phyloP scores from a whole-genome alignment of 1,140 invertebrate species.

The Paraescarpia echinospica region DNA sequence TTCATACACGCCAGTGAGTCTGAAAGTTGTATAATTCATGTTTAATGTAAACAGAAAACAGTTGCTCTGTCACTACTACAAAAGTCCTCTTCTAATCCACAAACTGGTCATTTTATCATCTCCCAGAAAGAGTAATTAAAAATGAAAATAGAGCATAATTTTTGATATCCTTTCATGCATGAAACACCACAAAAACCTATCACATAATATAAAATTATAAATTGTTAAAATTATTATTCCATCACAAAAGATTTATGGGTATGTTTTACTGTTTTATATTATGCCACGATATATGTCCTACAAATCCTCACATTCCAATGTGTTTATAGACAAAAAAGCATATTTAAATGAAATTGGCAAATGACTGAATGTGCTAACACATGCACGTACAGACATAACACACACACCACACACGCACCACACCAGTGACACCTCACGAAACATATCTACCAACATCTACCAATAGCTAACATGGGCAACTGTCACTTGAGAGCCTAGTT shows the following conservation, averaged over 20 bases:
- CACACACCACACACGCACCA: no score
- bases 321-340: background rate
- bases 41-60: background rate
- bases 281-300: background rate
- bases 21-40: background rate
- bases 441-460: no score
- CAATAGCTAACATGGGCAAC: no score
- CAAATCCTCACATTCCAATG: background rate
- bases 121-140: background rate
- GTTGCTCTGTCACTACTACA: background rate
- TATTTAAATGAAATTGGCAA: background rate
- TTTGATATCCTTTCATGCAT: background rate
- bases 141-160: background rate
- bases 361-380: background rate
- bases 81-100: background rate
- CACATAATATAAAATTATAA: background rate
- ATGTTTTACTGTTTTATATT: background rate
- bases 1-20: slow-evolving; percentile 54
- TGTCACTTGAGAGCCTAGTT: background rate
- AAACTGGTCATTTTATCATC: background rate
- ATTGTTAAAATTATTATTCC: background rate
- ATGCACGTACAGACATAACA: background rate
- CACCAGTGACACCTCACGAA: no score
- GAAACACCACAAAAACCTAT: background rate
- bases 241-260: background rate